Evolutionary conservation across 2,888 invertebrate species (phyloP), one percentile per base, ranked within the genome.

Genomic region (Reticulitermes lucifugus): DNA sequence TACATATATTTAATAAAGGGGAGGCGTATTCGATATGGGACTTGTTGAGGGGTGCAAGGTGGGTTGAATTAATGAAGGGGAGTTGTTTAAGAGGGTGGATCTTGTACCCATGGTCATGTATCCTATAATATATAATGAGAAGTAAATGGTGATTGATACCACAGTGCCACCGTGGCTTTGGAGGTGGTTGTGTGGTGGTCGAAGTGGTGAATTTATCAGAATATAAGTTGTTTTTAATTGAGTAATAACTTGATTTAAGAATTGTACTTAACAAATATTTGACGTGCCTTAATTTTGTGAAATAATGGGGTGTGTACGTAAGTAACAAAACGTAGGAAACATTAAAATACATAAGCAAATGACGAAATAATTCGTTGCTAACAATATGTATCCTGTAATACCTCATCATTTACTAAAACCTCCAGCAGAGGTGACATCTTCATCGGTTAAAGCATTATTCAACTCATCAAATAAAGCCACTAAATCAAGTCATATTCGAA

Each of bases 151-250:
- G 81, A 43, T 60, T 70, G 70, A 70, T 60, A 65, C 81, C 70
- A 25, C 79, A 79, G 55, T 59, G 91, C 92, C 79, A 91, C 92
- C 43, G 51, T 65, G 46, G 55, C 29, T 25, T 83, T 73, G 51
- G n/a, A 18, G 41, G 12, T 60, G 60, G 60, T 43, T 25, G 60
- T 79, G 79, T 59, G 43, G 70, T 59, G 29, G 6, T 81, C 55
- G 18, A 5, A 55, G 55, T 55, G 18, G 55, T 18, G 18, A 18
- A 18, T 55, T 1, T 55, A 55, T 55, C 18, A 55, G 18, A 12
- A 55, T 46, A 46, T 12, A 46, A 9, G 12, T 46, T 46, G 18
- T 18, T 55, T 55, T 18, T 18, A 18, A 18, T 4, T 55, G 55
- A 55, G 55, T 55, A 18, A 55, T 55, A 55, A 55, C 18, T 55